phyloP scores from a whole-genome alignment of 1,140 invertebrate species.

The Antheraea mylitta region DNA sequence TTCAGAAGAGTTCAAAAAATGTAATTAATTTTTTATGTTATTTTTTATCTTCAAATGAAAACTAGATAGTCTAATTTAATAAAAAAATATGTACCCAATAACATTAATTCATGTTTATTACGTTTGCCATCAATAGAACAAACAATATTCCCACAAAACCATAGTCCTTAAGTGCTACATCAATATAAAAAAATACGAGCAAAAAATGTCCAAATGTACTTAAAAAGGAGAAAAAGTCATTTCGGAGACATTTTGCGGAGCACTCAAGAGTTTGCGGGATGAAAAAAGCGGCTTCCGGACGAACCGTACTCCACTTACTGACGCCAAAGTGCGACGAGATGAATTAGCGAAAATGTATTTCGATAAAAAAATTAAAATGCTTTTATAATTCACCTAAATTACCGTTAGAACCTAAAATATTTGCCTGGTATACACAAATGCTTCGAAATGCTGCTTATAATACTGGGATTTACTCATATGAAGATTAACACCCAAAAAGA shows the following conservation, averaged over 20 bases:
- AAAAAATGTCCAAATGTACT: constrained; percentile 66
- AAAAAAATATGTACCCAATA: neutral
- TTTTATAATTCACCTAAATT: neutral
- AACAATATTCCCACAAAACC: neutral
- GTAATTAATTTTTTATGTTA: too few relatives aligned
- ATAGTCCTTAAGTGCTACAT: constrained; percentile 45
- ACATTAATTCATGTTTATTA: neutral
- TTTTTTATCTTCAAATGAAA: too few relatives aligned
- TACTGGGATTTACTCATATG: too few relatives aligned
- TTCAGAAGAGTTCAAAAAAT: too few relatives aligned
- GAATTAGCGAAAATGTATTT: constrained; percentile 48
- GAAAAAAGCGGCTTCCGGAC: constrained; percentile 65
- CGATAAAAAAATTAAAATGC: neutral
- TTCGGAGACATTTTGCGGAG: constrained; percentile 69
- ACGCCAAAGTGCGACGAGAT: constrained; percentile 41
- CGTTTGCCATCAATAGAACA: neutral
- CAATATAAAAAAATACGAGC: constrained; percentile 44
- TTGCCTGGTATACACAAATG: too few relatives aligned
- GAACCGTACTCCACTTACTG: constrained; percentile 58
- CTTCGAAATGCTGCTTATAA: too few relatives aligned
- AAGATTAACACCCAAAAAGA: too few relatives aligned
- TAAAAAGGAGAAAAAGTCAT: constrained; percentile 60
- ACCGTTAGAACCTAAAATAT: too few relatives aligned
- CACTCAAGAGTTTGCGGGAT: constrained; percentile 59
- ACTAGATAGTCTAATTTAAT: too few relatives aligned